Base-by-base conservation (phyloP, 2,113 vertebrate species). In the Trematocara nigrifrons region DNA sequence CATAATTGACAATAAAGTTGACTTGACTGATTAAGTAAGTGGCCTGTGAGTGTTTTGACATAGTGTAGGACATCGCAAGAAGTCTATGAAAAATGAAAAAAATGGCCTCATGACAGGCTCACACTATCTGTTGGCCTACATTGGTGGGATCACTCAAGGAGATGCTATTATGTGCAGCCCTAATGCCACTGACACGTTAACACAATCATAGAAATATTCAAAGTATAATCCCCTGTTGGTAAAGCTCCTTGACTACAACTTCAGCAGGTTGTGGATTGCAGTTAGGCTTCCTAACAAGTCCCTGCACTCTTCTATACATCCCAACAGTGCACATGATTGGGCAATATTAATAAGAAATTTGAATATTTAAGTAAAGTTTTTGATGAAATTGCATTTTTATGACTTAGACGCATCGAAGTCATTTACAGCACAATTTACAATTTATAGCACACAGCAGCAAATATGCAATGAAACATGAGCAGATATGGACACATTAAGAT, bases 101-200 rank as follows among this genome's bases (percentile, higher is more conserved):
- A 66, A 66, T 45, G 77, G 47, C 71, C 84, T 86, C 35, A 56
- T 82, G 74, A 22, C 76, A 8, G 78, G 86, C 79, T 90, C 61
- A 40, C 29, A 33, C 77, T 82, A 76, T 83, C 79, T 81, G 79
- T 87, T 80, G 53, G 53, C 38, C 71, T 88, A 35, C 56, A 82
- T 87, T 79, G 69, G 87, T 51, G 66, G 83, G 45, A 42, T 82
- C 51, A 80, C 64, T 90, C 83, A 81, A 52, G 91, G 40, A 90
- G 52, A 91, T 66, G 64, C 49, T 85, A 78, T 94, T 93, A 92
- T 76, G 83, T 87, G 79, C 64, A 74, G 85, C 69, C 85, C 84
- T 52, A 90, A 92, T 92, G 90, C 33, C 33, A 82, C 5, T 90
- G 81, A 93, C 79, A 81, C 71, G 71, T 22, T 88, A 86, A 85